phyloP scores from a whole-genome alignment of 2,797 vertebrate species.

The Danio jaintianensis region DNA sequence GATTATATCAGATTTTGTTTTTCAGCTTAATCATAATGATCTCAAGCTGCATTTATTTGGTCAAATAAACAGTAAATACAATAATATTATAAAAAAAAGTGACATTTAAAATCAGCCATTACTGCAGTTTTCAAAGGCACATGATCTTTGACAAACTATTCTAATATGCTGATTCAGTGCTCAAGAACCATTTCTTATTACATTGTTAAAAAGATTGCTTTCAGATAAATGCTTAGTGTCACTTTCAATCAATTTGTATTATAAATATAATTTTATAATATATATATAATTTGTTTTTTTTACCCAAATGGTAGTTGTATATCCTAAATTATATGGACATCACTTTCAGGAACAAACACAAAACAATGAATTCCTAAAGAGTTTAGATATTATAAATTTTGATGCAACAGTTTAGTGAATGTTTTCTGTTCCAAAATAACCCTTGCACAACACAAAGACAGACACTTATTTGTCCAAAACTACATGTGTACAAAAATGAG shows the following conservation, averaged over 20 bases:
- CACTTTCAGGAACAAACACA: not conserved
- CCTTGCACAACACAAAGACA: not conserved
- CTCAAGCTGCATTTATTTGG: not conserved
- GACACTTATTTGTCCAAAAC: too few relatives aligned
- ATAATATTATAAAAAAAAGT: not conserved
- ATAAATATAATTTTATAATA: too few relatives aligned
- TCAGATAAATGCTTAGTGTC: not conserved
- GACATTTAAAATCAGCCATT: not conserved
- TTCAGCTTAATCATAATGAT: not conserved
- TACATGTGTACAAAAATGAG: too few relatives aligned
- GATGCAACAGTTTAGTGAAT: not conserved
- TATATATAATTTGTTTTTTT: too few relatives aligned
- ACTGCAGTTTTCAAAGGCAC: not conserved
- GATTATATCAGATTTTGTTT: not conserved
- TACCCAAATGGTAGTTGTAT: not conserved
- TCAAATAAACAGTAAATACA: not conserved
- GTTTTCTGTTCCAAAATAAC: not conserved
- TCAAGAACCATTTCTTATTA: not conserved
- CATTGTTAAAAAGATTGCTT: not conserved
- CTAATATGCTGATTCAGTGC: not conserved
- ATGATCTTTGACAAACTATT: not conserved
- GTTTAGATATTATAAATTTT: not conserved
- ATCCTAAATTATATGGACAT: not conserved
- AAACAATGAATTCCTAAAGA: too few relatives aligned
- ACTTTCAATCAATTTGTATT: not conserved